Evolutionary conservation across 2,888 invertebrate genomes (phyloP).

Genomic region (Rhabditoides inermis): DNA sequence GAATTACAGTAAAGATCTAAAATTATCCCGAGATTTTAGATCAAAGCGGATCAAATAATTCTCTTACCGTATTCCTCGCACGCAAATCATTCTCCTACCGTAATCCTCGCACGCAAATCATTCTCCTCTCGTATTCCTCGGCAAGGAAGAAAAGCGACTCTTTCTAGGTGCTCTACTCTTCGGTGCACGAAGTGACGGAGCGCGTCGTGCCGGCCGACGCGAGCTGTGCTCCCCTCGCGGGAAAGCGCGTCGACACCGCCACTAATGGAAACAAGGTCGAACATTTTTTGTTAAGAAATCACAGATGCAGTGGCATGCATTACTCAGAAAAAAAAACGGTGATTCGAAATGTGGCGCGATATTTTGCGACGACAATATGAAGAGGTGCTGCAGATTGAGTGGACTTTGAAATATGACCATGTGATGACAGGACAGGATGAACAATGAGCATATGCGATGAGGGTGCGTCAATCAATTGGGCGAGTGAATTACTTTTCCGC

Average conservation of each 20-base stretch:
- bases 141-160: background rate
- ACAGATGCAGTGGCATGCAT: constrained; percentile 1
- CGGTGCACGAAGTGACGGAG: constrained; percentile 84
- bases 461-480: background rate
- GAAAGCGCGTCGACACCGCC: constrained; percentile 7
- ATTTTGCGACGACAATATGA: background rate
- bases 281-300: background rate
- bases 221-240: constrained; percentile 15
- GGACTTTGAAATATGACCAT: background rate
- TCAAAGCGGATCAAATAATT: no score
- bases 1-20: no score
- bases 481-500: no score
- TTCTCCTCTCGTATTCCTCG: background rate
- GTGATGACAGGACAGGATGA: background rate
- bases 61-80: no score
- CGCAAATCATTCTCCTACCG: no score
- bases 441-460: background rate
- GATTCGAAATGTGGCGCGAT: background rate
- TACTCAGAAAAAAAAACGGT: background rate
- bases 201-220: constrained; percentile 67
- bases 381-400: background rate
- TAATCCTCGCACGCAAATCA: no score
- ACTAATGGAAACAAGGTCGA: constrained; percentile 20
- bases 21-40: no score
- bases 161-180: constrained; percentile 70